Percentiles rank a stretch among this genome's conserved stretches.
Conservation (phyloP, 2,113 vertebrate genomes). For the Trematocara unimaculatum region DNA sequence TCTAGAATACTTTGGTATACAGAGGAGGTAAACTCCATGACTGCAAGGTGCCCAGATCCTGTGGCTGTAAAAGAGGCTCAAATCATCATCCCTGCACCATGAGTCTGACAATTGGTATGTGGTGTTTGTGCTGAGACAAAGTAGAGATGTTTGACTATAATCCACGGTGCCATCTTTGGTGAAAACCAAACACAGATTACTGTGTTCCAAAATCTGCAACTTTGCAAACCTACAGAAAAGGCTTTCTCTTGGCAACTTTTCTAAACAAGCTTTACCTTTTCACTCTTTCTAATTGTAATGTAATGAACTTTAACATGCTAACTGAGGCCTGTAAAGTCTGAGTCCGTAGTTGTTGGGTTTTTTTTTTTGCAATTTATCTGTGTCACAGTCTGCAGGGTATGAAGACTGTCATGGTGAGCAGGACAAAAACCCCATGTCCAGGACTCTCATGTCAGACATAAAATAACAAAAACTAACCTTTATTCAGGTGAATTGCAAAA, state of each 20-base stretch:
- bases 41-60: neutral
- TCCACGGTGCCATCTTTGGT: neutral
- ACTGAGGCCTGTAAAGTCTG: neutral
- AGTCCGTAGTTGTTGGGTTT: neutral
- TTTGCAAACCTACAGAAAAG: neutral
- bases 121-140: neutral
- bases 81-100: accelerated
- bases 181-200: neutral
- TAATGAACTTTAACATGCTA: neutral
- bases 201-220: neutral
- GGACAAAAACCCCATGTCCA: neutral
- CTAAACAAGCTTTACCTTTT: neutral
- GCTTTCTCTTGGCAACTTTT: neutral
- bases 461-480: neutral
- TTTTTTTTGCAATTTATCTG: neutral
- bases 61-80: neutral
- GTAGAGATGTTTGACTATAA: neutral
- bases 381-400: neutral
- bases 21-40: neutral
- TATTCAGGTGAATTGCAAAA: neutral
- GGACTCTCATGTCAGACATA: neutral
- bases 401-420: neutral
- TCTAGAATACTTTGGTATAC: neutral
- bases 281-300: neutral
- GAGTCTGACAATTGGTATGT: neutral